phyloP scores from a whole-genome alignment of 1,140 invertebrate species.

The Ostrea denselamellosa region DNA sequence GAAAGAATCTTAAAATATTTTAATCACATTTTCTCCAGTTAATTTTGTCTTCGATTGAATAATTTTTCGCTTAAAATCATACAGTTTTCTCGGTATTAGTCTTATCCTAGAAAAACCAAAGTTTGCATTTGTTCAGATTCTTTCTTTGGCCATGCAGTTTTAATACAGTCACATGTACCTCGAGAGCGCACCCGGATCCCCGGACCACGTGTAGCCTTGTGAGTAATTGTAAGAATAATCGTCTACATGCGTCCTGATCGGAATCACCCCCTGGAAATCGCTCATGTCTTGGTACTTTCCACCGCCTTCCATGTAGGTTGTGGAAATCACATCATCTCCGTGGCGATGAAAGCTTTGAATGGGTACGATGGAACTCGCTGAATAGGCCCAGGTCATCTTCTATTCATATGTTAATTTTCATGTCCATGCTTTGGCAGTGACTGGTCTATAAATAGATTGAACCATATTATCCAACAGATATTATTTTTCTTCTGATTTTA shows the following conservation, averaged over 20 bases:
- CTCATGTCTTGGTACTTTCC: background rate
- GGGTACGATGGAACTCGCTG: background rate
- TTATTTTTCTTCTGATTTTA: too few species aligned
- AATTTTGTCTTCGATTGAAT: too few species aligned
- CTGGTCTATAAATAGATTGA: background rate
- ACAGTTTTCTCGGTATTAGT: too few species aligned
- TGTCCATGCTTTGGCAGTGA: background rate
- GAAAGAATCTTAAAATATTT: too few species aligned
- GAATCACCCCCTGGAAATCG: constrained; percentile 21
- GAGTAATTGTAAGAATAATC: constrained; percentile 10
- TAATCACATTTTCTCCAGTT: too few species aligned
- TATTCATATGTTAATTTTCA: constrained; percentile 1
- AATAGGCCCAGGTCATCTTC: background rate
- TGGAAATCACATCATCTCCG: constrained; percentile 7
- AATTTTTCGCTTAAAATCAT: too few species aligned
- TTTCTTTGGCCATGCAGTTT: too few species aligned
- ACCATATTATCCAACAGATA: background rate
- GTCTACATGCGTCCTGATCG: background rate
- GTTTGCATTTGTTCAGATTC: too few species aligned
- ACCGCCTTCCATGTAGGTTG: background rate
- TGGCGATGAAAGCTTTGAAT: constrained; percentile 14
- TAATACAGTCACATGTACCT: background rate
- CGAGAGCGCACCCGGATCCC: background rate
- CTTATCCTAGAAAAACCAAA: too few species aligned
- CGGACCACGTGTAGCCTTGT: background rate